These are phyloP conservation scores for Neocloeon triangulifer DNA, from an alignment of 1,140 invertebrate species.

Conservation along the genomic window DNA sequence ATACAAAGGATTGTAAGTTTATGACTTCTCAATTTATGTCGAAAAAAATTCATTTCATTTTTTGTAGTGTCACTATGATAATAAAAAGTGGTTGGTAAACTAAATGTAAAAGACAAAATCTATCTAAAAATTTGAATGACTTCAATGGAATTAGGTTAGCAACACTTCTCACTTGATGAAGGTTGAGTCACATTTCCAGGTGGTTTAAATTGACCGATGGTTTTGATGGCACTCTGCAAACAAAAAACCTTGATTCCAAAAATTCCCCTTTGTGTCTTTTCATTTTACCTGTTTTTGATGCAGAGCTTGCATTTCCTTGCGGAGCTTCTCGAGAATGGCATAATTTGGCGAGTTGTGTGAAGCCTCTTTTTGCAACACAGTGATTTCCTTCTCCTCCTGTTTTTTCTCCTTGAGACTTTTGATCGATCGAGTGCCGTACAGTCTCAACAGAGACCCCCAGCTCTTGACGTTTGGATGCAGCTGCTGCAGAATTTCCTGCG, in stretches of 20 bases:
- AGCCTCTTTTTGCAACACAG: constrained; percentile 69
- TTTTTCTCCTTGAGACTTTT: constrained; percentile 89
- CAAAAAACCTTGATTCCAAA: constrained; percentile 1
- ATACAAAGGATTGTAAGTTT: too few relatives aligned
- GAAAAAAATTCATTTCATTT: too few relatives aligned
- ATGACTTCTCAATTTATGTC: too few relatives aligned
- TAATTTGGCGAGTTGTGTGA: constrained; percentile 80
- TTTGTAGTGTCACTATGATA: too few relatives aligned
- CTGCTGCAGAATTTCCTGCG: constrained; percentile 65
- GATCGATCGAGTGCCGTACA: constrained; percentile 83
- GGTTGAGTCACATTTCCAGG: constrained; percentile 38
- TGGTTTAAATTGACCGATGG: constrained; percentile 48
- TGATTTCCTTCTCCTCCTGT: constrained; percentile 83
- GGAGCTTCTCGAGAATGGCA: constrained; percentile 77
- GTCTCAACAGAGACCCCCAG: constrained; percentile 81
- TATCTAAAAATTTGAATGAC: too few relatives aligned
- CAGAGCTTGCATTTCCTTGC: constrained; percentile 69
- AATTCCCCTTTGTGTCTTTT: constrained; percentile 22
- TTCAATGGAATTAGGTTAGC: too few relatives aligned
- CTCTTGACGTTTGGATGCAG: constrained; percentile 80
- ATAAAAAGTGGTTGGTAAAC: too few relatives aligned
- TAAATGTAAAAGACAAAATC: too few relatives aligned
- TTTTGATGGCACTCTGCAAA: constrained; percentile 27
- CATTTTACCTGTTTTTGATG: constrained; percentile 17
- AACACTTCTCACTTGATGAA: too few relatives aligned